A percentile compares a stretch with the other conserved stretches of the same genome.
These are phyloP conservation scores for Carduelis carduelis DNA, from an alignment of 2,797 vertebrate species.

Conservation along the genomic window DNA sequence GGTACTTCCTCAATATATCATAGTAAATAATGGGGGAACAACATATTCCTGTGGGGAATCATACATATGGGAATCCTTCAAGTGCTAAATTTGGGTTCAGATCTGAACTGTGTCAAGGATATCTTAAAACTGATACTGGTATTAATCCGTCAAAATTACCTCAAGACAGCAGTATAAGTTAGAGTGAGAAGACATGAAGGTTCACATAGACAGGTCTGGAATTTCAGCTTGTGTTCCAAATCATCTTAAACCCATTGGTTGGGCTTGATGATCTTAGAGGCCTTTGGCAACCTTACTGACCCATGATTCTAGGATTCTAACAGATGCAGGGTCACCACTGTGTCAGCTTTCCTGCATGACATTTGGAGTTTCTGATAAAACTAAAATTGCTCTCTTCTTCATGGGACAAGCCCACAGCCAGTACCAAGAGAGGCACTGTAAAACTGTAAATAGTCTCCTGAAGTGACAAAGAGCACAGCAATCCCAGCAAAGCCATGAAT, in stretches of 20 bases:
- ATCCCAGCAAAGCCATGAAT: neutral
- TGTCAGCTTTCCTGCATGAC: neutral
- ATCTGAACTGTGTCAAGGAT: neutral
- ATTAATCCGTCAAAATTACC: neutral
- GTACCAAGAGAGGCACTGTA: neutral
- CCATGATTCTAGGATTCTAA: neutral
- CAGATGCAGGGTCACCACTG: neutral
- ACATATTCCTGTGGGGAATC: neutral
- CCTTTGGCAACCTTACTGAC: fast-evolving
- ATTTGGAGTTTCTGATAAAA: neutral
- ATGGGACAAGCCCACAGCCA: neutral
- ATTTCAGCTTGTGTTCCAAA: neutral
- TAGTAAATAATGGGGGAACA: neutral
- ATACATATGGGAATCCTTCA: neutral
- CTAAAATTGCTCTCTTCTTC: neutral
- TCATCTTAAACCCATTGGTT: neutral
- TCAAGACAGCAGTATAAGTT: neutral
- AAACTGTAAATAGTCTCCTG: neutral
- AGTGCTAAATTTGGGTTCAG: neutral
- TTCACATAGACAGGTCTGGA: neutral
- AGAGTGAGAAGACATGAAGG: neutral
- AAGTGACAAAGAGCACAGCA: neutral
- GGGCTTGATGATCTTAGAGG: neutral
- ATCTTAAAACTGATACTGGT: neutral
- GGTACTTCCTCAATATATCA: neutral